Evolutionary conservation across 2,888 invertebrate species (phyloP).

Genomic region (Branchipolynoe longqiensis): DNA sequence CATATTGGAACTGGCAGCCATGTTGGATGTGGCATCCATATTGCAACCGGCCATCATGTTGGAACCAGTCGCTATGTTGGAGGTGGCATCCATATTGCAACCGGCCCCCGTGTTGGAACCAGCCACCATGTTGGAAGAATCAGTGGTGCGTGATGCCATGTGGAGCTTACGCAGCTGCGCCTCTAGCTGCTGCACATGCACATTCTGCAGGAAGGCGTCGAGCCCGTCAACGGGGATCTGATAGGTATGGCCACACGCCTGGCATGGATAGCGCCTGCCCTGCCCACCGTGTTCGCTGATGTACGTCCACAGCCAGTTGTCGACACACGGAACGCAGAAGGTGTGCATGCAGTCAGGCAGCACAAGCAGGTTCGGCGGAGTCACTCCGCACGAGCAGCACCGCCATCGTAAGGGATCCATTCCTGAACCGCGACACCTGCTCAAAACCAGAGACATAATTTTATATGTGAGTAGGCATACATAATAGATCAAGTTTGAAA

Average conservation of each 20-base stretch:
- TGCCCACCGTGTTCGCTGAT: slow-evolving; percentile 39
- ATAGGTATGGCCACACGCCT: slow-evolving; percentile 54
- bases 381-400: slow-evolving; percentile 9
- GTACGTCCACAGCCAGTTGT: slow-evolving; percentile 39
- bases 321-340: slow-evolving; percentile 15
- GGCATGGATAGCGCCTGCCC: slow-evolving; percentile 17
- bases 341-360: slow-evolving; percentile 39
- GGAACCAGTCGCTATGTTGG: neutral
- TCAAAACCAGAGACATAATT: too few relatives aligned
- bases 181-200: slow-evolving; percentile 52
- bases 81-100: too few relatives aligned
- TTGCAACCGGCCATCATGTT: neutral
- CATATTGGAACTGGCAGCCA: neutral
- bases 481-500: too few relatives aligned
- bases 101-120: neutral
- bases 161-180: neutral
- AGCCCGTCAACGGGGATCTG: slow-evolving; percentile 58
- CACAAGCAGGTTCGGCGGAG: slow-evolving; percentile 3
- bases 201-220: slow-evolving; percentile 48
- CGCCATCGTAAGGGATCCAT: too few relatives aligned
- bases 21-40: too few relatives aligned
- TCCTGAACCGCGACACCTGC: too few relatives aligned
- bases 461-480: too few relatives aligned
- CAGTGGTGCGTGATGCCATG: slow-evolving; percentile 24
- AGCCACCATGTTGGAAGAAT: neutral